Base-by-base conservation (phyloP, 2,113 vertebrate genomes). In the Gobio gobio region DNA sequence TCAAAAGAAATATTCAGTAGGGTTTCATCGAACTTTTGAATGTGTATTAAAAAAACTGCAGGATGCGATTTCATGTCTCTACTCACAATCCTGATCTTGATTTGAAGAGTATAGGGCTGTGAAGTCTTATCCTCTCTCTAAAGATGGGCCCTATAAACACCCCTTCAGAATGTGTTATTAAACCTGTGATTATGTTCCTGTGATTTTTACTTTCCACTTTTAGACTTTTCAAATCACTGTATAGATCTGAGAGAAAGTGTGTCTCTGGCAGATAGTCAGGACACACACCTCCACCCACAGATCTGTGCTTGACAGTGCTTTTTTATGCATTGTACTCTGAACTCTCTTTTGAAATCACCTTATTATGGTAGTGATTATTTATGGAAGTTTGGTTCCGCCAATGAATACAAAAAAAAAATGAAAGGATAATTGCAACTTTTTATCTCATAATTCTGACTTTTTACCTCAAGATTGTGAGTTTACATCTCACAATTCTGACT, bases 191-290 rank as follows among this genome's bases (percentile, higher is more conserved):
- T 40, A 36, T 59, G 51, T 78, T 78, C 54, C 29, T 58, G 74
- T 77, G 74, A 77, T 77, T 77, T 56, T 56, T 26, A 77, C 74
- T 76, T 36, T 66, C 40, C 79, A 49, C 61, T 66, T 66, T 73
- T 47, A 73, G 70, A 47, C 70, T 73, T 73, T 73, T 73, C 43
- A 73, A 6, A 47, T 73, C 43, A n/a, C 59, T 12, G 59, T 63
- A 63, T 73, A 47, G 40, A 22, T 73, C 22, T 73, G 70, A 73
- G 43, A 73, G 43, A 47, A 73, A 47, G 12, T 47, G 66, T 43
- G 12, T 70, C 33, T 40, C 70, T 73, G 70, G 12, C 70, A 24
- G 9, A 22, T 73, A 73, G 6, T 56, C 18, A 70, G 20, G 8
- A 73, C 40, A 24, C 36, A 43, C 7, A 22, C 66, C 2, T 72